phyloP scores from a whole-genome alignment of 35 echinoderm and acorn worm genomes.

The Amphiura filiformis region DNA sequence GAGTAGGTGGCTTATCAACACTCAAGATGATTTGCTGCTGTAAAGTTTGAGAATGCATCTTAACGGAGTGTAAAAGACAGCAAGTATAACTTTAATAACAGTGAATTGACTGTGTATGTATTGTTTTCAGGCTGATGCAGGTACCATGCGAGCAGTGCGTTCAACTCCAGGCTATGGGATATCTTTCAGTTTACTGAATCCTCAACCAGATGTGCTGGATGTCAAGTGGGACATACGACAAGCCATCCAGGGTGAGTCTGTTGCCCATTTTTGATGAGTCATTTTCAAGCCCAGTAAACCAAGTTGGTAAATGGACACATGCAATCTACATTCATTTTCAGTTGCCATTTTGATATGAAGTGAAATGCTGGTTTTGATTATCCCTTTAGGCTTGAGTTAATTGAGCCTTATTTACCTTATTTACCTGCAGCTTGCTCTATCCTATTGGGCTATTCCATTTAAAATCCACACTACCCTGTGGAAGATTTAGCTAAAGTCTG shows the following conservation, averaged over 20 bases:
- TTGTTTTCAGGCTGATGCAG: conserved; percentile 60
- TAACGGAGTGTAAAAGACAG: too few species aligned
- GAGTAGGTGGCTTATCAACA: neutral
- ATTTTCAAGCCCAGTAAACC: neutral
- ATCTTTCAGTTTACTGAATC: conserved; percentile 85
- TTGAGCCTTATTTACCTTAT: too few species aligned
- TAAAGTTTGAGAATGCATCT: too few species aligned
- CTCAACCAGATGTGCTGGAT: conserved; percentile 65
- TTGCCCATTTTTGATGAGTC: too few species aligned
- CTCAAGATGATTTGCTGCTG: neutral
- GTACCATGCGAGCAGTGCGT: conserved; percentile 69
- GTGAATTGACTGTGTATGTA: too few species aligned
- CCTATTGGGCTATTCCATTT: too few species aligned
- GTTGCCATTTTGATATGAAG: neutral
- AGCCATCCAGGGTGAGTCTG: conserved; percentile 62
- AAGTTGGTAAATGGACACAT: neutral
- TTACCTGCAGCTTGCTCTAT: too few species aligned
- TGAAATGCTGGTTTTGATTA: neutral
- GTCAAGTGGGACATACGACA: conserved; percentile 75
- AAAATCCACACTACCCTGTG: too few species aligned
- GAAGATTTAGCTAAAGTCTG: too few species aligned
- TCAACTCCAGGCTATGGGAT: conserved; percentile 88
- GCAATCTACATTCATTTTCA: neutral
- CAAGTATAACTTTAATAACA: too few species aligned
- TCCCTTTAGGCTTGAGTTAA: too few species aligned